These are phyloP conservation scores for Patella pellucida DNA, from an alignment of 2,888 invertebrate species.

Conservation along the genomic window DNA sequence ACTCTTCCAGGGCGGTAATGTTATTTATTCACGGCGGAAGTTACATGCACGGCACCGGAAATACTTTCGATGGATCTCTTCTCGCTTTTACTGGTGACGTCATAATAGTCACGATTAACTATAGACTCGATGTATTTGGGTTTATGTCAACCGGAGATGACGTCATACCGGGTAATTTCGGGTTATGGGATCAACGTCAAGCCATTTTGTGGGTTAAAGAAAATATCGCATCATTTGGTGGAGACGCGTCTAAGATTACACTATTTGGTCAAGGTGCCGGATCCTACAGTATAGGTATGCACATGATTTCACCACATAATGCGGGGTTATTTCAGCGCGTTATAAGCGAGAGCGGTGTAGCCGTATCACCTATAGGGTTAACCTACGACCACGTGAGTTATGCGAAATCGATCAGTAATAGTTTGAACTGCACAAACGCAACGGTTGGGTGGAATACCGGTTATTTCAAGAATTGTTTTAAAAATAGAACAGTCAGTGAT, in stretches of 20 bases:
- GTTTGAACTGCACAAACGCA: not conserved
- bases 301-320: conserved; percentile 41
- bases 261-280: conserved; percentile 56
- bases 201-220: conserved; percentile 52
- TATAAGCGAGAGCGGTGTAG: conserved; percentile 49
- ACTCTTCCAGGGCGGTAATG: conserved; percentile 31
- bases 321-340: conserved; percentile 47
- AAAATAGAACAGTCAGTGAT: conserved; percentile 1
- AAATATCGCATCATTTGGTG: conserved; percentile 47
- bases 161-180: conserved; percentile 51
- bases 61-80: conserved; percentile 42
- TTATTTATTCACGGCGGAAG: conserved; percentile 48
- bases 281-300: conserved; percentile 40
- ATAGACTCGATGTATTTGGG: conserved; percentile 48
- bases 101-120: conserved; percentile 50
- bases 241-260: conserved; percentile 43
- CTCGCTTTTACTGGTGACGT: conserved; percentile 39
- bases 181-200: conserved; percentile 51
- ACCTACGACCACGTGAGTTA: not conserved
- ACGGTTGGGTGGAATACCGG: conserved; percentile 5
- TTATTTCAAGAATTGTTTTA: conserved; percentile 29
- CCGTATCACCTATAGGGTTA: conserved; percentile 7
- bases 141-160: conserved; percentile 48
- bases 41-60: conserved; percentile 41
- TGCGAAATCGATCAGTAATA: not conserved